phyloP scores from a whole-genome alignment of 2,113 vertebrate genomes.

The Neomonachus schauinslandi region DNA sequence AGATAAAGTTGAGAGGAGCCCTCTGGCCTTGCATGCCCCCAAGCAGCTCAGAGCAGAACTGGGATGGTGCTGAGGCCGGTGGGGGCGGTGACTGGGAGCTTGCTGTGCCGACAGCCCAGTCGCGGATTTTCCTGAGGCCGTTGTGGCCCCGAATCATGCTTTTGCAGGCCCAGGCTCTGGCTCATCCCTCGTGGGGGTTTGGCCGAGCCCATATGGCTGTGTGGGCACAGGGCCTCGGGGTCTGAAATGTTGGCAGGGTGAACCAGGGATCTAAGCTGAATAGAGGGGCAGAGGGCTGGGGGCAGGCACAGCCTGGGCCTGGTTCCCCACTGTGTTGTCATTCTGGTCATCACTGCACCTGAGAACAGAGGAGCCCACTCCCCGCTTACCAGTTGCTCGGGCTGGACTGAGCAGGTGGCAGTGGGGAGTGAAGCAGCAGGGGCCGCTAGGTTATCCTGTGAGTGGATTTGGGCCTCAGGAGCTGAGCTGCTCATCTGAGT shows the following conservation, averaged over 20 bases:
- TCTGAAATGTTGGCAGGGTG: neutral
- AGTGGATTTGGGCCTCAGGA: neutral
- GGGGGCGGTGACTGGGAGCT: neutral
- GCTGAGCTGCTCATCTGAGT: neutral
- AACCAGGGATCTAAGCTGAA: neutral
- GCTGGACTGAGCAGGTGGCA: neutral
- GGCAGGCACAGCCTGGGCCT: neutral
- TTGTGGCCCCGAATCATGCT: too few relatives aligned
- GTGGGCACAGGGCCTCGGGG: neutral
- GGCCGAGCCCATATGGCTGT: neutral
- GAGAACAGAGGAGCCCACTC: neutral
- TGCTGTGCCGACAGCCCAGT: fast-evolving
- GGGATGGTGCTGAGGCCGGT: fast-evolving
- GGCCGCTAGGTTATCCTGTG: neutral
- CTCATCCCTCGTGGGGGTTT: neutral
- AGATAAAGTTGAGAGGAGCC: neutral
- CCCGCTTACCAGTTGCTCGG: neutral
- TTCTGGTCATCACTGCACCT: neutral
- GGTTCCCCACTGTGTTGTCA: neutral
- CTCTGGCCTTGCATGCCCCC: fast-evolving
- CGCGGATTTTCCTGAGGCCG: fast-evolving
- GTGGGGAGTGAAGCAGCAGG: neutral
- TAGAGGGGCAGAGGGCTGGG: neutral
- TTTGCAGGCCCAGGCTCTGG: neutral
- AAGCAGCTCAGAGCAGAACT: neutral